Evolutionary conservation across 2,113 vertebrate genomes (phyloP).

Genomic region (Pantherophis guttatus): DNA sequence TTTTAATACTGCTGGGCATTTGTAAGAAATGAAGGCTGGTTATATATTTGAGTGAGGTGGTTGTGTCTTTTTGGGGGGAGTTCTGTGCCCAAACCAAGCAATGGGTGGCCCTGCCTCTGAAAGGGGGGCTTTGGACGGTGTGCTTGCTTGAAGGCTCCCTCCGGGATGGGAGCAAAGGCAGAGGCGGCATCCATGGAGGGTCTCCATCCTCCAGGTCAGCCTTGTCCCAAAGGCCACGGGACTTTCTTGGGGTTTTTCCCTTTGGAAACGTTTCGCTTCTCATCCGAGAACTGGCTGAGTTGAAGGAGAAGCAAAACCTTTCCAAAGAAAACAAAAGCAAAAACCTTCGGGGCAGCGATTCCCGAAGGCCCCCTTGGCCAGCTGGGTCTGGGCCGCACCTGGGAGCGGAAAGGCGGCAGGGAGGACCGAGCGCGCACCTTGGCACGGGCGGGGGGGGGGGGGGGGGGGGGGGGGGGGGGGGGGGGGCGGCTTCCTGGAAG

Average conservation of each 20-base stretch:
- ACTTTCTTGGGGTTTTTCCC: background rate
- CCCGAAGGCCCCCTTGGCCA: too few relatives aligned
- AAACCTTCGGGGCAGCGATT: too few relatives aligned
- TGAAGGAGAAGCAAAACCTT: background rate
- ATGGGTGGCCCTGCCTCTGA: background rate
- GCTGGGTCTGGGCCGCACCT: background rate
- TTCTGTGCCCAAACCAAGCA: too few relatives aligned
- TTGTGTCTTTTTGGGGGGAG: background rate
- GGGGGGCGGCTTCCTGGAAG: background rate
- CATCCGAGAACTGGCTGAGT: too few relatives aligned
- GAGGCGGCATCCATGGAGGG: background rate
- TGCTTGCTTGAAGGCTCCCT: too few relatives aligned
- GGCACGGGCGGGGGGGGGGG: background rate
- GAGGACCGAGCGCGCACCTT: background rate
- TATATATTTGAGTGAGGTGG: background rate
- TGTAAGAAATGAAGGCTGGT: slow-evolving; percentile 11
- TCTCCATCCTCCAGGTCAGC: too few relatives aligned
- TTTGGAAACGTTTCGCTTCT: background rate
- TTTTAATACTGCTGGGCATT: background rate
- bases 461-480: accelerated
- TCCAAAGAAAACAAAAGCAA: too few relatives aligned
- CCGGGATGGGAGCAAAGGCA: background rate
- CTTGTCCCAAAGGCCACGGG: too few relatives aligned
- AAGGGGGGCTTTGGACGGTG: accelerated
- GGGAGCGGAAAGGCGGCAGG: background rate